A percentile compares a stretch with the other conserved stretches of the same genome.
These are phyloP conservation scores for Crossoptilon crossoptilon DNA, from an alignment of 2,797 vertebrate genomes.

Conservation along the genomic window DNA sequence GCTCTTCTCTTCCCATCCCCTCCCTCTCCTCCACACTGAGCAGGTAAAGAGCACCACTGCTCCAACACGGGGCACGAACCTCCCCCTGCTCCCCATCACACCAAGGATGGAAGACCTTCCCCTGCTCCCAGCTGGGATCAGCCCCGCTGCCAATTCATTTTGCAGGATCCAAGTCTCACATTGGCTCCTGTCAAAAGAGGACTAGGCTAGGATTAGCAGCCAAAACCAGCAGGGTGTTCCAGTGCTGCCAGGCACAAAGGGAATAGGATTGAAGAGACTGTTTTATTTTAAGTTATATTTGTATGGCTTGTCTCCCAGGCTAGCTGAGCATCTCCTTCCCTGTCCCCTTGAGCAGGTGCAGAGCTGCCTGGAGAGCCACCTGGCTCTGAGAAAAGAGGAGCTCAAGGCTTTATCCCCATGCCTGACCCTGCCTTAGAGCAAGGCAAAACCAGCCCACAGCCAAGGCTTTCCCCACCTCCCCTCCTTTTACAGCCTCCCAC, in stretches of 20 bases:
- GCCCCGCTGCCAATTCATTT: not conserved
- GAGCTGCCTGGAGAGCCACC: not conserved
- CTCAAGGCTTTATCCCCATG: not conserved
- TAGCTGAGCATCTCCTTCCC: not conserved
- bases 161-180: not conserved
- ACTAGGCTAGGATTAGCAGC: conserved; percentile 3
- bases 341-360: not conserved
- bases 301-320: not conserved
- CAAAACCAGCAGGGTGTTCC: not conserved
- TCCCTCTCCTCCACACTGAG: not conserved
- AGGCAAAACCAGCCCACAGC: not conserved
- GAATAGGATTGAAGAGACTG: not conserved
- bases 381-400: not conserved
- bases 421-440: not conserved
- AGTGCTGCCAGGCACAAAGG: not conserved
- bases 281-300: not conserved
- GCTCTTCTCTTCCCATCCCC: not conserved
- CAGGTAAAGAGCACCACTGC: not conserved
- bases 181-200: not conserved
- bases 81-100: too few relatives aligned
- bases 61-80: too few relatives aligned
- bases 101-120: not conserved
- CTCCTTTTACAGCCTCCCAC: not conserved
- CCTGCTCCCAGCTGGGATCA: rapidly evolving
- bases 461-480: not conserved